Evolutionary conservation across 2,797 vertebrate species (phyloP).

Genomic region (Nasua narica): DNA sequence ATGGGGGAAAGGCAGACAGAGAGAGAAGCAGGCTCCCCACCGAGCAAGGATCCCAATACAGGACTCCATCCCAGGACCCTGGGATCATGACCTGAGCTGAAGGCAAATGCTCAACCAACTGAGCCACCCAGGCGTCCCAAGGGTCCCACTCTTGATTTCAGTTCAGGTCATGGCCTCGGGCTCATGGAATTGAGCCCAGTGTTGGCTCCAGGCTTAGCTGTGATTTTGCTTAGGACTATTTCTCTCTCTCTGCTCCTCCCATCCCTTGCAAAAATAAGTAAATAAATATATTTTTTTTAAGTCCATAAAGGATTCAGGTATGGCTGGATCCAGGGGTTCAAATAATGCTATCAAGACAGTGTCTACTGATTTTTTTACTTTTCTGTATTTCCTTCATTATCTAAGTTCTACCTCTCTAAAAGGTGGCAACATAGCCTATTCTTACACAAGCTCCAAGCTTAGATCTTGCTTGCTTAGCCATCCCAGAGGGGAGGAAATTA

Average conservation of each 20-base stretch:
- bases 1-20: no score
- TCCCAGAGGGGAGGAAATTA: background rate
- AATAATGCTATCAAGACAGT: background rate
- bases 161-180: background rate
- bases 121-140: no score
- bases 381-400: background rate
- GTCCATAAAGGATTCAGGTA: background rate
- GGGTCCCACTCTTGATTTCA: background rate
- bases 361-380: background rate
- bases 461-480: background rate
- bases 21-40: no score
- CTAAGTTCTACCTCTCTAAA: background rate
- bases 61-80: no score
- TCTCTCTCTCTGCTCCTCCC: background rate
- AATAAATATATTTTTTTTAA: background rate
- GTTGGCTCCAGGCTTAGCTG: background rate
- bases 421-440: background rate
- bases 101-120: no score
- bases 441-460: background rate
- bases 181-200: background rate
- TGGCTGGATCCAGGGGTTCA: background rate
- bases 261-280: background rate
- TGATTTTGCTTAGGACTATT: background rate
- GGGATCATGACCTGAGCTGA: no score
- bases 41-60: no score